Evolutionary conservation across 2,797 vertebrate genomes (phyloP), one percentile per base, ranked within the genome.

Genomic region (Brotula barbata): DNA sequence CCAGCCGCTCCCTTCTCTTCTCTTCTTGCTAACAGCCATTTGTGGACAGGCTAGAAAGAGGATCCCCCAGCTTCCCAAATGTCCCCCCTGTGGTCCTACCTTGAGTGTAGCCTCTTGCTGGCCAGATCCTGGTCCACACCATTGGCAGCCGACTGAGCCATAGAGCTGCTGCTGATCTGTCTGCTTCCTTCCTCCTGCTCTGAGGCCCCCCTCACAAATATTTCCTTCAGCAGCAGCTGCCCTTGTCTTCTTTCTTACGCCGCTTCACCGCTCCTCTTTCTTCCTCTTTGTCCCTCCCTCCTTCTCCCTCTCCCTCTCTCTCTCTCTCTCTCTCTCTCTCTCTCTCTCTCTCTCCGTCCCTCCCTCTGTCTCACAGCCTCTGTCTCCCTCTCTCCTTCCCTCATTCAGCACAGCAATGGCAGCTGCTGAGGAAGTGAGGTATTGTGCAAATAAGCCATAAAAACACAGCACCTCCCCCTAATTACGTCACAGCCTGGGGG

Each of bases 91-190:
- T 39, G 48, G 37, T 72, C 89, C 58, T 92, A 94, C 93, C 93
- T 90, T 53, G 91, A 92, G 75, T 91, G 90, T 17, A 92, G 88
- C 79, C 91, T 88, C 89, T 89, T 93, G 88, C 89, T 87, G 60
- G 89, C 86, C 76, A 88, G 72, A 37, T 89, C 90, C 69, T 87
- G 90, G 59, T 90, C 86, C 85, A 85, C 87, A 20, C 87, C 82
- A 80, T 84, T 85, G 65, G 88, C 79, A 44, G 84, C 77, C 6
- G 89, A 89, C 77, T 89, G 85, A 90, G 92, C 93, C 93, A 94
- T 94, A 59, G 72, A 69, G 13, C 48, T 55, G 61, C 76, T 21
- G 70, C 70, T 43, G 17, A 5, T 50, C 12, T 20, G 49, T 45
- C 64, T 14, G 16, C 58, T 60, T 76, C 53, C 63, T 68, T 73